phyloP scores from a whole-genome alignment of 2,888 invertebrate genomes.

The Dorcus parallelipipedus region DNA sequence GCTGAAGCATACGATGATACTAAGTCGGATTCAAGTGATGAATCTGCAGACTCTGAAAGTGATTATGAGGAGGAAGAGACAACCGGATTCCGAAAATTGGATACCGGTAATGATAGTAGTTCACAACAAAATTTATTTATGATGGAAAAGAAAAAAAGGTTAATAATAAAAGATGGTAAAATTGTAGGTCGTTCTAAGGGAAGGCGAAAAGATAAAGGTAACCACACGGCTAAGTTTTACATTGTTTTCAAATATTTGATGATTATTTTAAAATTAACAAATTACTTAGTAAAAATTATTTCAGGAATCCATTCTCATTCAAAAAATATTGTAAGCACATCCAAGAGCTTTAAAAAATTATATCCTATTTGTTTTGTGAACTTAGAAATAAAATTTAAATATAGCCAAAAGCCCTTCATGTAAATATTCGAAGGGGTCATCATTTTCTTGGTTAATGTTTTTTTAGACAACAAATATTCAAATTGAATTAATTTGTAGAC shows the following conservation, averaged over 20 bases:
- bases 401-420: no score
- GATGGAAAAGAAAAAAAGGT: slow-evolving; percentile 77
- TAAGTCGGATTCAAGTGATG: slow-evolving; percentile 57
- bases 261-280: no score
- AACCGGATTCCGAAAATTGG: slow-evolving; percentile 51
- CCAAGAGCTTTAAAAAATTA: no score
- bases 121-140: slow-evolving; percentile 64
- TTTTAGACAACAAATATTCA: neutral
- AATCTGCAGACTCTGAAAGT: slow-evolving; percentile 36
- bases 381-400: neutral
- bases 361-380: no score
- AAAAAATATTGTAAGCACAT: no score
- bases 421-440: neutral
- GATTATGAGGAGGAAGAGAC: slow-evolving; percentile 47
- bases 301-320: no score
- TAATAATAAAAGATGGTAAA: slow-evolving; percentile 63
- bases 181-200: slow-evolving; percentile 71
- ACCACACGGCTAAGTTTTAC: neutral
- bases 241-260: neutral
- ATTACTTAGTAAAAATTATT: no score
- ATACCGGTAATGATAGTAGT: slow-evolving; percentile 47
- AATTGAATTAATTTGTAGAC: slow-evolving; percentile 9
- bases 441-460: neutral
- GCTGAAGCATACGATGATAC: slow-evolving; percentile 45
- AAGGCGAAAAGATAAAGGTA: slow-evolving; percentile 56